Percentiles rank a stretch among this genome's conserved stretches.
phyloP scores from a whole-genome alignment of 2,113 vertebrate genomes.

The Corydoras maculifer region DNA sequence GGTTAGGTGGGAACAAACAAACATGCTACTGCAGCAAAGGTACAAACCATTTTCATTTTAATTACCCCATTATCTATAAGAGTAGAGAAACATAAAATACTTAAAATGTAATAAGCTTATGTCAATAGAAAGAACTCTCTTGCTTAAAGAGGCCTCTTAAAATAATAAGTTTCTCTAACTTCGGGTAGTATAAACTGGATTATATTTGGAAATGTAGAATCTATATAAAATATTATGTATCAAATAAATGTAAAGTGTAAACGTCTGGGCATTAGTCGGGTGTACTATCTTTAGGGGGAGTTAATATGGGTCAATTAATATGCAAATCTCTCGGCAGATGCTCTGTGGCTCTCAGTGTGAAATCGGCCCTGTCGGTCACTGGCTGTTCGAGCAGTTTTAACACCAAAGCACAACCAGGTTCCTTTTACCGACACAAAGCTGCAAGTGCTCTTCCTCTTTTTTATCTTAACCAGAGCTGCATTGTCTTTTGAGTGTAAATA shows the following conservation, averaged over 20 bases:
- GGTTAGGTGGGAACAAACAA: conserved; percentile 47
- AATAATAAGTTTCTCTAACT: no score
- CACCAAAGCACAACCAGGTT: conserved; percentile 77
- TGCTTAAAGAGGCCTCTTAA: no score
- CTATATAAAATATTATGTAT: background rate
- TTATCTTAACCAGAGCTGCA: conserved; percentile 51
- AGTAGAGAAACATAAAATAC: conserved; percentile 11
- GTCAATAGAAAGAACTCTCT: background rate
- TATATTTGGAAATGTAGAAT: background rate
- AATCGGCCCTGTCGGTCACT: conserved; percentile 92
- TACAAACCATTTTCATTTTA: conserved; percentile 11
- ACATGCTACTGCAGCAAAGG: conserved; percentile 57
- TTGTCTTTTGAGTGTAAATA: background rate
- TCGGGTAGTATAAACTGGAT: background rate
- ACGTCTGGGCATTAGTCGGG: conserved; percentile 50
- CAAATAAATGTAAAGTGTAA: background rate
- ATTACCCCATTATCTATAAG: conserved; percentile 15
- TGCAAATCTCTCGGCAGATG: conserved; percentile 98
- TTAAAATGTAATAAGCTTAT: background rate
- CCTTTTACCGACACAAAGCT: conserved; percentile 76
- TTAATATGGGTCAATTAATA: conserved; percentile 99
- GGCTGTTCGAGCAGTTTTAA: conserved; percentile 94
- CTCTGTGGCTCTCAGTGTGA: conserved; percentile 88
- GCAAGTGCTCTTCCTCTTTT: conserved; percentile 69
- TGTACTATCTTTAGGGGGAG: conserved; percentile 61